These are phyloP conservation scores for Symphodus melops DNA, from an alignment of 2,113 vertebrate genomes.

Conservation along the genomic window DNA sequence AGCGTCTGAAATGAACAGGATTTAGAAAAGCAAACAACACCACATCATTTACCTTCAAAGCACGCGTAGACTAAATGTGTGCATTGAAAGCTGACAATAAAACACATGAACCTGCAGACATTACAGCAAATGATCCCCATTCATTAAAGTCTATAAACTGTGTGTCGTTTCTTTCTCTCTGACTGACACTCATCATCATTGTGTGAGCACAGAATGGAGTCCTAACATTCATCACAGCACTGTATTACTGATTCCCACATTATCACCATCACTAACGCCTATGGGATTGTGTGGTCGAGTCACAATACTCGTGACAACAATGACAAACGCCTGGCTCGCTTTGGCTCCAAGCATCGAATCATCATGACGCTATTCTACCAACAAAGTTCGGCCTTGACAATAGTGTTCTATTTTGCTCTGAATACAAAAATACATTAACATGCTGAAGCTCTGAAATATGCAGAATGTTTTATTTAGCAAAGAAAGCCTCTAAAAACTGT, in stretches of 20 bases:
- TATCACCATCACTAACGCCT: slow-evolving; percentile 49
- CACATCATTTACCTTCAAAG: neutral
- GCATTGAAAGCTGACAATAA: neutral
- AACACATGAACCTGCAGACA: neutral
- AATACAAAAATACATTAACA: slow-evolving; percentile 37
- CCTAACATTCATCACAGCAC: slow-evolving; percentile 48
- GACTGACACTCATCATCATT: slow-evolving; percentile 39
- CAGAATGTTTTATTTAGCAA: slow-evolving; percentile 51
- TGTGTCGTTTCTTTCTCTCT: slow-evolving; percentile 31
- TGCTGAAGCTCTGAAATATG: slow-evolving; percentile 31
- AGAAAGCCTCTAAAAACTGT: slow-evolving; percentile 37
- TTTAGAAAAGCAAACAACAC: no score
- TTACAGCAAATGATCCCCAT: neutral
- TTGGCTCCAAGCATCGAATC: slow-evolving; percentile 49
- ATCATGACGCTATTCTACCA: slow-evolving; percentile 48
- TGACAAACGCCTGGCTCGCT: slow-evolving; percentile 54
- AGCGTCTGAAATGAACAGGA: neutral
- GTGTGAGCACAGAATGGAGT: slow-evolving; percentile 35
- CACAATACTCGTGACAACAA: slow-evolving; percentile 64
- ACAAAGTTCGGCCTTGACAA: slow-evolving; percentile 57
- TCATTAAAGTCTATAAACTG: slow-evolving; percentile 38
- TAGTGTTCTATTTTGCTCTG: slow-evolving; percentile 5
- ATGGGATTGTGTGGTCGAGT: slow-evolving; percentile 54
- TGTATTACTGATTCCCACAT: slow-evolving; percentile 53
- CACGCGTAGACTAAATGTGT: neutral